A percentile compares a stretch with the other conserved stretches of the same genome.
These are phyloP conservation scores for Zosterops lateralis DNA, from an alignment of 2,113 vertebrate genomes.

Conservation along the genomic window DNA sequence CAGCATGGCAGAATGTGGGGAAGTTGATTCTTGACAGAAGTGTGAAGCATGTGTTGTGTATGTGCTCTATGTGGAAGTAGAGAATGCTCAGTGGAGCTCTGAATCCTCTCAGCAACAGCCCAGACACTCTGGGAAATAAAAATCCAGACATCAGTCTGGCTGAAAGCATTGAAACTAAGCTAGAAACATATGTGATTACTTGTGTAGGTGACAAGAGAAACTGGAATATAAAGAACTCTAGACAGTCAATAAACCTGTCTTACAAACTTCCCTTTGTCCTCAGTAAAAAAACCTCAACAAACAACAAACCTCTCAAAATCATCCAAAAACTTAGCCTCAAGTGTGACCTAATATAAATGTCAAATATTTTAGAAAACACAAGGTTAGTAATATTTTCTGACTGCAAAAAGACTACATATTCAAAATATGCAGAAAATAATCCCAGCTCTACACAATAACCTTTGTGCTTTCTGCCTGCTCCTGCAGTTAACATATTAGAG, in stretches of 20 bases:
- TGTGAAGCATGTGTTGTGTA: background rate
- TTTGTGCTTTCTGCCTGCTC: background rate
- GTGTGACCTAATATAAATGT: background rate
- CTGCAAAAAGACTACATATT: background rate
- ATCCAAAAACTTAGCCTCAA: background rate
- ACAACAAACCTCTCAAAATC: background rate
- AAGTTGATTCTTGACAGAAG: background rate
- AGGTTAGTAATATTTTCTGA: background rate
- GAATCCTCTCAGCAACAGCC: background rate
- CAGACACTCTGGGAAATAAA: conserved; percentile 46
- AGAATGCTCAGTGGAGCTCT: conserved; percentile 12
- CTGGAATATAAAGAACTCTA: conserved; percentile 16
- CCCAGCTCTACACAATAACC: background rate
- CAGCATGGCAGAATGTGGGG: background rate
- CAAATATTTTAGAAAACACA: background rate
- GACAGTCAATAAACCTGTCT: conserved; percentile 57
- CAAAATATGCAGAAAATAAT: background rate
- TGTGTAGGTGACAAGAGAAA: conserved; percentile 41
- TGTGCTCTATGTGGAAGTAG: background rate
- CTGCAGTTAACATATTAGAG: background rate
- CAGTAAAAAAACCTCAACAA: background rate
- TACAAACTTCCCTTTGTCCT: conserved; percentile 5
- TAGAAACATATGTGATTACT: conserved; percentile 46
- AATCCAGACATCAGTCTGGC: conserved; percentile 40
- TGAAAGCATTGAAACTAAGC: conserved; percentile 25